These are phyloP conservation scores for Chascanopsetta lugubris DNA, from an alignment of 2,113 vertebrate genomes.

Conservation along the genomic window DNA sequence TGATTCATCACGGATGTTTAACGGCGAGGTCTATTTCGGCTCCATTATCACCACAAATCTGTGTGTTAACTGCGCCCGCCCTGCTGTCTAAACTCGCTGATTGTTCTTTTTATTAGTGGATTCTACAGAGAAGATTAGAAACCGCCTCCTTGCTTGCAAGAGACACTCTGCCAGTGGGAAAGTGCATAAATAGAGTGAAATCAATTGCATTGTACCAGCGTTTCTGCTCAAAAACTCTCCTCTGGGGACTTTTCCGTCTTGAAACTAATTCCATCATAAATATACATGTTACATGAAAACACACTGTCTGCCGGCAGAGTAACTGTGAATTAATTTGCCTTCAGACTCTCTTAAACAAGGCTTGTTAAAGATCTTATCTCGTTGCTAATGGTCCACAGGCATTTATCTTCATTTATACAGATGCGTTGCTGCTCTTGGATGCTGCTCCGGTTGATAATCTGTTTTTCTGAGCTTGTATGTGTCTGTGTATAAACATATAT, in stretches of 20 bases:
- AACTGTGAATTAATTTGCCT: slow-evolving; percentile 85
- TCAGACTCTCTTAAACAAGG: slow-evolving; percentile 83
- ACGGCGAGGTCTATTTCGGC: slow-evolving; percentile 64
- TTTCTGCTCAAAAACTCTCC: slow-evolving; percentile 83
- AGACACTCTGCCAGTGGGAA: slow-evolving; percentile 77
- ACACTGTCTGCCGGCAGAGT: slow-evolving; percentile 76
- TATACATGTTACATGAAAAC: slow-evolving; percentile 83
- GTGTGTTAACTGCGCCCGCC: slow-evolving; percentile 77
- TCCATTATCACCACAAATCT: slow-evolving; percentile 80
- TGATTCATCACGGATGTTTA: slow-evolving; percentile 67
- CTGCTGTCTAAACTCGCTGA: slow-evolving; percentile 74
- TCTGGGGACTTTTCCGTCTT: slow-evolving; percentile 83
- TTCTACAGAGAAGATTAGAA: slow-evolving; percentile 80
- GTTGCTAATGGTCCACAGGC: slow-evolving; percentile 82
- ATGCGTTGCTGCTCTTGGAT: slow-evolving; percentile 73
- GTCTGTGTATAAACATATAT: slow-evolving; percentile 25
- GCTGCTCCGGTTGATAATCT: slow-evolving; percentile 63
- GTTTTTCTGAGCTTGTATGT: slow-evolving; percentile 38
- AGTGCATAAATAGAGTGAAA: slow-evolving; percentile 83
- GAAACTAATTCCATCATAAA: slow-evolving; percentile 85
- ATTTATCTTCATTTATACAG: slow-evolving; percentile 83
- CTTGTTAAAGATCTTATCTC: slow-evolving; percentile 85
- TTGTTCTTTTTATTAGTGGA: slow-evolving; percentile 81
- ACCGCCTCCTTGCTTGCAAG: slow-evolving; percentile 70
- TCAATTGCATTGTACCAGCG: slow-evolving; percentile 82